phyloP scores from a whole-genome alignment of 2,113 vertebrate species.

The Tautogolabrus adspersus region DNA sequence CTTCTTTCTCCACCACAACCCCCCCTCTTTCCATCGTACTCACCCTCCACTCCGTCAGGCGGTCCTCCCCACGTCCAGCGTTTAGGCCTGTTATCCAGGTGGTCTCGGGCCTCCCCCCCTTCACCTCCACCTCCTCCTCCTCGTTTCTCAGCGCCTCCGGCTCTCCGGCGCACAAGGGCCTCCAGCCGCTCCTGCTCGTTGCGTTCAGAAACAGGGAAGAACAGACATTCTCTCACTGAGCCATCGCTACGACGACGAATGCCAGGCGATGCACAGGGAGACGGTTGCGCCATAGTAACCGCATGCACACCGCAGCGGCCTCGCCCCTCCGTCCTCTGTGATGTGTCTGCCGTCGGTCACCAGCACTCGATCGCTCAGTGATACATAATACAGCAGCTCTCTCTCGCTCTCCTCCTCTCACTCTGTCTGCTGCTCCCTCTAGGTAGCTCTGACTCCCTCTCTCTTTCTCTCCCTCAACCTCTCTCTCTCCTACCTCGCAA shows the following conservation, averaged over 20 bases:
- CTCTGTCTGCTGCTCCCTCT: constrained; percentile 31
- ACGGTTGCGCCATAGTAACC: constrained; percentile 83
- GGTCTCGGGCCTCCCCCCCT: constrained; percentile 54
- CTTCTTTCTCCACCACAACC: constrained; percentile 3
- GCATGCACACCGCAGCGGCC: constrained; percentile 58
- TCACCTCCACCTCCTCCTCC: constrained; percentile 45
- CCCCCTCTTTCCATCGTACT: background rate
- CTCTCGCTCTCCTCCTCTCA: constrained; percentile 21
- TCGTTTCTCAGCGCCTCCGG: constrained; percentile 84
- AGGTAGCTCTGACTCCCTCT: constrained; percentile 21
- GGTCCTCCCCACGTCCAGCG: constrained; percentile 93
- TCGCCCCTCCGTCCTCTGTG: constrained; percentile 54
- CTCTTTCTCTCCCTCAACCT: constrained; percentile 7
- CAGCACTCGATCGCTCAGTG: constrained; percentile 51
- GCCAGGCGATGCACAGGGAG: constrained; percentile 74
- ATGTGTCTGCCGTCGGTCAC: constrained; percentile 27
- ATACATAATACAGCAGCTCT: constrained; percentile 52
- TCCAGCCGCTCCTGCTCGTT: constrained; percentile 94
- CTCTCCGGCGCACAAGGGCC: constrained; percentile 92
- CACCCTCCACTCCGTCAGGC: constrained; percentile 73
- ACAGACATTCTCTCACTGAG: constrained; percentile 85
- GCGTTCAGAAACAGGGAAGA: constrained; percentile 85
- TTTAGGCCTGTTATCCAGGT: constrained; percentile 91
- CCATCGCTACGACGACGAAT: constrained; percentile 84
- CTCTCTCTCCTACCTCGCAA: constrained; percentile 8